Percentiles rank a stretch among this genome's conserved stretches.
Conservation (phyloP, 2,113 vertebrate genomes). For the Orycteropus afer region DNA sequence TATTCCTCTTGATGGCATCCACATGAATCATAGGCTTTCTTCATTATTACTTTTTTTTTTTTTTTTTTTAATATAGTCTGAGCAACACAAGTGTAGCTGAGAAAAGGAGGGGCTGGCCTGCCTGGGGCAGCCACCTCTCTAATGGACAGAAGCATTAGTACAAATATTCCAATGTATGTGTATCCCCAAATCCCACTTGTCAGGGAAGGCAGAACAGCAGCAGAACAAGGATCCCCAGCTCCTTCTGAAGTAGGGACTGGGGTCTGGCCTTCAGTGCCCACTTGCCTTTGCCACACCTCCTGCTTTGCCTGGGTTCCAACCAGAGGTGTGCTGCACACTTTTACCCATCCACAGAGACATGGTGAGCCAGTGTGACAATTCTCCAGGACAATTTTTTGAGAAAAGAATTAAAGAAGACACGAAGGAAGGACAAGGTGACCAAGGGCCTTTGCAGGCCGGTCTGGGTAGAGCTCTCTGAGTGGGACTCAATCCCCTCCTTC, state of each 20-base stretch:
- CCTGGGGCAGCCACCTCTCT: slow-evolving; percentile 82
- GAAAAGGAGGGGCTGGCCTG: slow-evolving; percentile 88
- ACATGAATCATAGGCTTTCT: too few species aligned
- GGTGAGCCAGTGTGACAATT: not conserved
- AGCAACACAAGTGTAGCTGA: slow-evolving; percentile 91
- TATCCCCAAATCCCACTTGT: slow-evolving; percentile 77
- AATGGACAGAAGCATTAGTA: slow-evolving; percentile 88
- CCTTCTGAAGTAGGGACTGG: not conserved
- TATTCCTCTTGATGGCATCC: too few species aligned
- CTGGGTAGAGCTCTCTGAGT: not conserved
- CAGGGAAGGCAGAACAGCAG: slow-evolving; percentile 56
- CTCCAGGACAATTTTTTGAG: not conserved
- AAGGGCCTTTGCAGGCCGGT: not conserved
- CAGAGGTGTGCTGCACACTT: not conserved
- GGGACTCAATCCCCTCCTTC: not conserved
- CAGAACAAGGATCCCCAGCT: not conserved
- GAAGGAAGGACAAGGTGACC: not conserved
- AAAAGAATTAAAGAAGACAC: slow-evolving; percentile 11
- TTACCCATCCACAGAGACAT: not conserved
- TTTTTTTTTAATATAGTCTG: slow-evolving; percentile 91
- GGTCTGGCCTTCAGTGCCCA: not conserved
- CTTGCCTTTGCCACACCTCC: not conserved
- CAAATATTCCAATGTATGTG: slow-evolving; percentile 84
- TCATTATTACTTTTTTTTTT: too few species aligned
- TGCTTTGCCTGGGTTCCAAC: not conserved